Percentiles rank a stretch among this genome's conserved stretches.
These are phyloP conservation scores for Ailurus styani DNA, from an alignment of 2,113 vertebrate species.

Conservation along the genomic window DNA sequence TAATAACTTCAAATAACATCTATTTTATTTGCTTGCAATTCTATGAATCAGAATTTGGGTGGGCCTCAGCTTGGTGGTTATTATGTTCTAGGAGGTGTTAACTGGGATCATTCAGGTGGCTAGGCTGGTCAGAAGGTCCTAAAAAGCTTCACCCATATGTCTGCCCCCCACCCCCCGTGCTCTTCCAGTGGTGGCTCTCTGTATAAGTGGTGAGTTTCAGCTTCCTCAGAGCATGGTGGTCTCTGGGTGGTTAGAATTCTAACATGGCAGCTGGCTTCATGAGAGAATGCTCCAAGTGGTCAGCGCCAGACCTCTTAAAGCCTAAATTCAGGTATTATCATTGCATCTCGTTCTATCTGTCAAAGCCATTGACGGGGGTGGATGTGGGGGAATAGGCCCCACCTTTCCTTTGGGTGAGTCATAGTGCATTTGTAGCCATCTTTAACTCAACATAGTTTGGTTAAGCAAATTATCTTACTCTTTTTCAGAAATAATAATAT, in stretches of 20 bases:
- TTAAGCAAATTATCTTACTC: background rate
- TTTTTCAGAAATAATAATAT: background rate
- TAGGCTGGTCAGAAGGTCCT: background rate
- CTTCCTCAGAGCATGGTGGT: background rate
- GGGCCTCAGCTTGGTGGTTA: background rate
- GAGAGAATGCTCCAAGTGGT: background rate
- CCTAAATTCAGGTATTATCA: background rate
- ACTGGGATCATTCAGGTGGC: background rate
- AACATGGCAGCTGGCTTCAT: background rate
- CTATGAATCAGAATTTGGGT: background rate
- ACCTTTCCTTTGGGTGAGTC: background rate
- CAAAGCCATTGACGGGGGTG: background rate
- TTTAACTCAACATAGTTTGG: background rate
- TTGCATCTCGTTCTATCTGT: background rate
- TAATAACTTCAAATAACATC: background rate
- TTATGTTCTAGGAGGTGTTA: background rate
- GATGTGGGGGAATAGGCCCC: background rate
- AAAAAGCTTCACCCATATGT: background rate
- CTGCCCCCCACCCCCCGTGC: background rate
- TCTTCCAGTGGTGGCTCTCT: background rate
- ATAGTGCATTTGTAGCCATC: background rate
- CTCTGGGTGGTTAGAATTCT: background rate
- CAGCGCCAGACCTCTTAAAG: background rate
- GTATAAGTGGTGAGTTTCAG: background rate
- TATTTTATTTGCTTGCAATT: background rate